A percentile compares a stretch with the other conserved stretches of the same genome.
Conservation (phyloP, 1,140 invertebrate genomes). For the Penaeus vannamei region DNA sequence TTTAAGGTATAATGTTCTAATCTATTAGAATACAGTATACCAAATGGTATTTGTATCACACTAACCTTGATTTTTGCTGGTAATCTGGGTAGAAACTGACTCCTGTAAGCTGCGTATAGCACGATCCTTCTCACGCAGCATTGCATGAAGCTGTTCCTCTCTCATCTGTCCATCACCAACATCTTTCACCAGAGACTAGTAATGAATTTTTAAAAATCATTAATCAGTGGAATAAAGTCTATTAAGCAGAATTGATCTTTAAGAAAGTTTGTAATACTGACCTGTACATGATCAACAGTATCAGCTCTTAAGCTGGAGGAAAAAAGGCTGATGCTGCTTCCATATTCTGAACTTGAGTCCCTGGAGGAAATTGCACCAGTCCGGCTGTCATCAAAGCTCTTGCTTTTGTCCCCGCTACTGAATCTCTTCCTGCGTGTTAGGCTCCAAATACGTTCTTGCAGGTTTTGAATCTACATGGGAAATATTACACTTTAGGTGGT, state of each 20-base stretch:
- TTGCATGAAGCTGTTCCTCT: constrained; percentile 49
- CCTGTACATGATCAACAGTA: not conserved
- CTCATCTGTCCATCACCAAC: constrained; percentile 23
- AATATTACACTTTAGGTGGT: not conserved
- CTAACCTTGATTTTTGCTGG: constrained; percentile 30
- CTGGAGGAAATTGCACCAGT: not conserved
- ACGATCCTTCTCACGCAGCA: constrained; percentile 40
- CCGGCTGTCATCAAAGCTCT: not conserved
- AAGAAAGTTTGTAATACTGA: not conserved
- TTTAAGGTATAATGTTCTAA: no score
- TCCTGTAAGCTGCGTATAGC: constrained; percentile 30
- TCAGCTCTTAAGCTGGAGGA: not conserved
- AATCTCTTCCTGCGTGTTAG: not conserved
- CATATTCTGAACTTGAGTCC: not conserved
- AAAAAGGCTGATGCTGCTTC: constrained; percentile 4
- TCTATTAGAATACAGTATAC: no score
- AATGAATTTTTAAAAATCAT: not conserved
- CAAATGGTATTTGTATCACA: no score
- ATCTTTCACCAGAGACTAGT: not conserved
- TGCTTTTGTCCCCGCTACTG: constrained; percentile 31
- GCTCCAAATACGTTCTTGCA: constrained; percentile 44
- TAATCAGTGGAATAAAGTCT: not conserved
- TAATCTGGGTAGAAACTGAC: constrained; percentile 27
- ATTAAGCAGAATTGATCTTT: not conserved
- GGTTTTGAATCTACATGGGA: constrained; percentile 17